phyloP scores from a whole-genome alignment of 92 coral and sea anemone species.

The Palythoa caribaeorum region DNA sequence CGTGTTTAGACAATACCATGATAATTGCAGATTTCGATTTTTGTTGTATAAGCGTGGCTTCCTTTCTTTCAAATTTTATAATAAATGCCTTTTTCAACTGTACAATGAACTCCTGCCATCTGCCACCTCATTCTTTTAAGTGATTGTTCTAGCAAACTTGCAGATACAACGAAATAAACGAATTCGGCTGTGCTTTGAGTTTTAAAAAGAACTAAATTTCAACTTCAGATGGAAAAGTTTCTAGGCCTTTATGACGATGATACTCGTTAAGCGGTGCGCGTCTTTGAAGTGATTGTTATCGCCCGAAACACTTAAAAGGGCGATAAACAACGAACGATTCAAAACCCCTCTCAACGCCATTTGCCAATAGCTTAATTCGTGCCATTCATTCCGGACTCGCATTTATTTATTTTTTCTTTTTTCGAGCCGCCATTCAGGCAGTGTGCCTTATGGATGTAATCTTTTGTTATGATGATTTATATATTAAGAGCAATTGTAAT shows the following conservation, averaged over 20 bases:
- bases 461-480: conserved; percentile 99
- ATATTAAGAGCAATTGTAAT: conserved; percentile 97
- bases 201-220: conserved; percentile 11
- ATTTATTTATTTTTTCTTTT: conserved; percentile 84
- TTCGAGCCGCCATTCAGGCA: conserved; percentile 89
- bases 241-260: conserved; percentile 49
- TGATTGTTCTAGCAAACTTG: conserved; percentile 37
- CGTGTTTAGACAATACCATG: conserved; percentile 42
- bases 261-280: conserved; percentile 76
- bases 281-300: conserved; percentile 92
- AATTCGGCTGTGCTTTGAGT: conserved; percentile 35
- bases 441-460: conserved; percentile 97
- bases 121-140: conserved; percentile 39
- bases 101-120: conserved; percentile 68
- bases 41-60: conserved; percentile 80
- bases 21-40: conserved; percentile 92
- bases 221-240: conserved; percentile 2
- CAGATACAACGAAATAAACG: conserved; percentile 9
- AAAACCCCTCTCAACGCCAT: conserved; percentile 81
- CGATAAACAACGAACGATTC: conserved; percentile 89
- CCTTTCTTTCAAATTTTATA: conserved; percentile 53
- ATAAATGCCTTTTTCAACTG: conserved; percentile 45
- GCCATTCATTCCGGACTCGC: conserved; percentile 89
- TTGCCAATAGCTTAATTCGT: conserved; percentile 84
- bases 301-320: conserved; percentile 76